Evolutionary conservation across 2,113 vertebrate genomes (phyloP).

Genomic region (Myocastor coypus): DNA sequence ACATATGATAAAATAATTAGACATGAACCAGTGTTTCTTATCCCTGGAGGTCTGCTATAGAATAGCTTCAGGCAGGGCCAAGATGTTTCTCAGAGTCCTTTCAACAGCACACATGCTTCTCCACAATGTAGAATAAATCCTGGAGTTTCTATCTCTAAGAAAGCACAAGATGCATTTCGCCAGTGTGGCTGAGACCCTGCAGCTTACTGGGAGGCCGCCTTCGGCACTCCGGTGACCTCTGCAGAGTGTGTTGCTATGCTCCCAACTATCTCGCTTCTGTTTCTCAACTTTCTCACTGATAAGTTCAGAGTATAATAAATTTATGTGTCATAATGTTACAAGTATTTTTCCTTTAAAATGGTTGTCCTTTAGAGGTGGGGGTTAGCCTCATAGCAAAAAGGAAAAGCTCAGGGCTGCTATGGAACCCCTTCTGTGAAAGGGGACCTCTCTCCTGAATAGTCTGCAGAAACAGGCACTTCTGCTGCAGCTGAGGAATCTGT

Average conservation of each 20-base stretch:
- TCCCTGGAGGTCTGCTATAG: slow-evolving; percentile 19
- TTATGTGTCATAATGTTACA: background rate
- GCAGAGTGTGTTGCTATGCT: background rate
- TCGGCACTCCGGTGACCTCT: background rate
- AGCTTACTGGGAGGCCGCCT: background rate
- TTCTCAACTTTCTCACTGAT: background rate
- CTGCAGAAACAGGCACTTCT: background rate
- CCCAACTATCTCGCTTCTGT: background rate
- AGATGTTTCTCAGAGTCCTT: slow-evolving; percentile 28
- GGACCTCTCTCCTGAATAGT: rapidly evolving
- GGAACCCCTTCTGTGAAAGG: rapidly evolving
- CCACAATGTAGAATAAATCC: slow-evolving; percentile 27
- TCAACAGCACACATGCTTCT: background rate
- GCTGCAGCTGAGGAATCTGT: background rate
- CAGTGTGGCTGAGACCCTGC: background rate
- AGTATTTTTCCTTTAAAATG: background rate
- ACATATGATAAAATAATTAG: slow-evolving; percentile 66
- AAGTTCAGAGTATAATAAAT: background rate
- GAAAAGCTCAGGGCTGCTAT: background rate
- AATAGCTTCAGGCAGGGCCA: slow-evolving; percentile 16
- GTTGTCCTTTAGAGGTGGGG: background rate
- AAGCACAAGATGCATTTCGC: background rate
- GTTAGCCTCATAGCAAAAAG: background rate
- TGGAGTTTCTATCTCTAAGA: slow-evolving; percentile 1
- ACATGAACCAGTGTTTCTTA: slow-evolving; percentile 12